Evolutionary conservation across 1,140 invertebrate species (phyloP).

Genomic region (Caenorhabditis tropicalis): DNA sequence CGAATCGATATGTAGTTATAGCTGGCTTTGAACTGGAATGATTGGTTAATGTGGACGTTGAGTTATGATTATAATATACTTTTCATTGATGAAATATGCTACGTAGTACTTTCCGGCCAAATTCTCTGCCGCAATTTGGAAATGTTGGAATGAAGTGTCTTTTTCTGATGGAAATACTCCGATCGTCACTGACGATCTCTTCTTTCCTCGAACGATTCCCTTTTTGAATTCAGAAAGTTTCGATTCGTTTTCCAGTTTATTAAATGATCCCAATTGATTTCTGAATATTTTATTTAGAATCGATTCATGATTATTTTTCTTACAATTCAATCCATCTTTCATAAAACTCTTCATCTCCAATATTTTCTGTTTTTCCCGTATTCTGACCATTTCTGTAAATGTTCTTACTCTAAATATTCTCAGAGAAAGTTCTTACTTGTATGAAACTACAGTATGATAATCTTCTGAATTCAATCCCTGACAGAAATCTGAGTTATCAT

Average conservation of each 20-base stretch:
- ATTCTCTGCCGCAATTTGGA: slow-evolving; percentile 47
- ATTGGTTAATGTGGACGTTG: neutral
- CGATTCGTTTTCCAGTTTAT: neutral
- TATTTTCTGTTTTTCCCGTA: slow-evolving; percentile 22
- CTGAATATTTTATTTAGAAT: neutral
- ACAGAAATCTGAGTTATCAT: slow-evolving; percentile 34
- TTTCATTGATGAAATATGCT: slow-evolving; percentile 31
- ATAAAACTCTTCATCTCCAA: slow-evolving; percentile 46
- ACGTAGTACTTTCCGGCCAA: slow-evolving; percentile 45
- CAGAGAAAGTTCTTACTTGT: neutral
- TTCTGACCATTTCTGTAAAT: slow-evolving; percentile 39
- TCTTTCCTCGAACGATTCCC: slow-evolving; percentile 30
- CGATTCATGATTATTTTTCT: neutral
- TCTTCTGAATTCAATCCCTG: slow-evolving; percentile 28
- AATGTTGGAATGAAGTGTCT: slow-evolving; percentile 44
- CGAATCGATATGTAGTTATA: slow-evolving; percentile 36
- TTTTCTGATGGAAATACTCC: slow-evolving; percentile 9
- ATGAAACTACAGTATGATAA: slow-evolving; percentile 48
- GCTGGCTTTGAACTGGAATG: neutral
- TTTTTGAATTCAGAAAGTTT: slow-evolving; percentile 38
- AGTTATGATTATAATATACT: neutral
- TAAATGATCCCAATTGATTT: neutral
- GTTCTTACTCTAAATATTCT: neutral
- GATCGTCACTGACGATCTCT: neutral
- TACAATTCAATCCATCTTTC: slow-evolving; percentile 44